Evolutionary conservation across 2,797 vertebrate species (phyloP).

Genomic region (Megaceryle alcyon): DNA sequence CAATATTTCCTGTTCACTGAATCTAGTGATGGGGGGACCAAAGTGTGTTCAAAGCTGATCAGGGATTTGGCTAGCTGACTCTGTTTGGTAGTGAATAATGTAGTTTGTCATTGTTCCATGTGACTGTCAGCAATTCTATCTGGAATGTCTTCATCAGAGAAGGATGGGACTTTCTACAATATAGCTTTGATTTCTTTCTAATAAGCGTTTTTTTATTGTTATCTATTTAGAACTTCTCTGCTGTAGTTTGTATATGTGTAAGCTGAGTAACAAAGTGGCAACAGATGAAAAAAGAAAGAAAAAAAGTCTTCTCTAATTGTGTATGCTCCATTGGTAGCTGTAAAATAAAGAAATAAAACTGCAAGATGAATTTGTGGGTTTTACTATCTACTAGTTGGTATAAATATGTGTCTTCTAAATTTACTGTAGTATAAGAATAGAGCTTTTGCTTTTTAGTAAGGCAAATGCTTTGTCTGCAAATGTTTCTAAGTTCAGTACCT

Average conservation of each 20-base stretch:
- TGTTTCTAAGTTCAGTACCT: not conserved
- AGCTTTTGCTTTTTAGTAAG: not conserved
- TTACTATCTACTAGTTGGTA: not conserved
- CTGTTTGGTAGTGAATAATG: not conserved
- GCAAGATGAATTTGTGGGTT: not conserved
- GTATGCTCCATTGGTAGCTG: not conserved
- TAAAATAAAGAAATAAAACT: not conserved
- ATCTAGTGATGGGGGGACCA: not conserved
- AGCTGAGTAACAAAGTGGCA: not conserved
- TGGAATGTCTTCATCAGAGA: not conserved
- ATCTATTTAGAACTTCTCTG: not conserved
- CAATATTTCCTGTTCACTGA: not conserved
- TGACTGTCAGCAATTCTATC: not conserved
- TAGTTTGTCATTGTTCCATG: not conserved
- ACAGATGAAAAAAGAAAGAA: too few relatives aligned
- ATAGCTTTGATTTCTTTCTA: not conserved
- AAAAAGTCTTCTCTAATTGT: not conserved
- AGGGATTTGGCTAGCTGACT: not conserved
- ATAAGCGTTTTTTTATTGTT: not conserved
- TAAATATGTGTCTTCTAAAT: not conserved
- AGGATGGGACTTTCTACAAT: not conserved
- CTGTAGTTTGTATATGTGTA: not conserved
- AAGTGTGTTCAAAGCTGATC: not conserved
- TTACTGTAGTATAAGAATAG: not conserved
- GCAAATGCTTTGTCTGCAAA: not conserved